Conservation (phyloP, 1,140 invertebrate species). For the Diuraphis noxia region DNA sequence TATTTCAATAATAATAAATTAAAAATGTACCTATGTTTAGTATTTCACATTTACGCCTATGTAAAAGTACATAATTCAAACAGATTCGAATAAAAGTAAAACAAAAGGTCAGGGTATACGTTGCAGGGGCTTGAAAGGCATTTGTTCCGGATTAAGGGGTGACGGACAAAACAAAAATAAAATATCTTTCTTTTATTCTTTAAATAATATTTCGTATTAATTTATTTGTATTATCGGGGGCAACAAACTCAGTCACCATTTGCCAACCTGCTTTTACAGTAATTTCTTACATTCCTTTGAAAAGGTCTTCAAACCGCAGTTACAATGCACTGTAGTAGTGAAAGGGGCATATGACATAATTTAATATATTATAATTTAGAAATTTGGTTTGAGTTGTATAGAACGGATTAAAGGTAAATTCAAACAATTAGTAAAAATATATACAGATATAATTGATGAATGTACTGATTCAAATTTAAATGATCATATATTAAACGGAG, state of each 20-base stretch:
- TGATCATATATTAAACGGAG: background rate
- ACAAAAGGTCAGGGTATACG: background rate
- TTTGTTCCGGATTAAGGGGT: background rate
- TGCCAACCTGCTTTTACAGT: background rate
- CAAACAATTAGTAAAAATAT: no score
- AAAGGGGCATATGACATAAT: background rate
- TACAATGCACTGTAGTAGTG: background rate
- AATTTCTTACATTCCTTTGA: background rate
- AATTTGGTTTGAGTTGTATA: background rate
- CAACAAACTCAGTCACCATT: background rate
- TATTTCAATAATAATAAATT: background rate
- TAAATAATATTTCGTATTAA: background rate
- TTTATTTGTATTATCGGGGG: background rate
- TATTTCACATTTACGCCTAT: background rate
- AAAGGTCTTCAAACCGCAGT: background rate
- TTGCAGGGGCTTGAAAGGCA: background rate
- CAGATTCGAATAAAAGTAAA: background rate
- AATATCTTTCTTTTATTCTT: background rate
- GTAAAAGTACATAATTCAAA: background rate
- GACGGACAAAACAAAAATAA: background rate
- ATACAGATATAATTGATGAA: background rate
- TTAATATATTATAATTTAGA: background rate
- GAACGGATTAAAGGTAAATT: no score
- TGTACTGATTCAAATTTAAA: background rate
- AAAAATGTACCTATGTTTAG: background rate